Percentiles rank a stretch among this genome's conserved stretches.
phyloP scores from a whole-genome alignment of 2,113 vertebrate species.

The Psittacus erithacus region DNA sequence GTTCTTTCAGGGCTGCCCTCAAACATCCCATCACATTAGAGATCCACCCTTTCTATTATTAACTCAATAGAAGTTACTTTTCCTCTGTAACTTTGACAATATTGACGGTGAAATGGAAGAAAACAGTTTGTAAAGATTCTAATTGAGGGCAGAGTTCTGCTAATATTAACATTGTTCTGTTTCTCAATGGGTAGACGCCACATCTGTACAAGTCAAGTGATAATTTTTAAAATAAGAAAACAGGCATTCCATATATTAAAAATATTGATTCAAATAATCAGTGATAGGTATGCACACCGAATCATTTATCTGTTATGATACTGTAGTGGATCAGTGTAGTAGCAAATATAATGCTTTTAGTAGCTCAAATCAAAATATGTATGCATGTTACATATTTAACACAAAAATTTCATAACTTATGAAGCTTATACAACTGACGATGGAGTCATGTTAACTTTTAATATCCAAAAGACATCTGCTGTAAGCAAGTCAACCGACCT shows the following conservation, averaged over 20 bases:
- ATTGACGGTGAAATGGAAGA: not conserved
- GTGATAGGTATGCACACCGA: not conserved
- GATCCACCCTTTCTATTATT: not conserved
- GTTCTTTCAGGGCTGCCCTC: not conserved
- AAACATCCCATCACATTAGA: not conserved
- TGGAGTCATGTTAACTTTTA: not conserved
- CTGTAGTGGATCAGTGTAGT: not conserved
- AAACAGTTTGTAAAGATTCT: not conserved
- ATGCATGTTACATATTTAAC: not conserved
- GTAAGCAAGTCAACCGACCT: not conserved
- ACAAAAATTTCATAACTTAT: not conserved
- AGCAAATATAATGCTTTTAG: not conserved
- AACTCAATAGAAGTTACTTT: not conserved
- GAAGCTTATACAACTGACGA: not conserved
- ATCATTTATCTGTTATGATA: not conserved
- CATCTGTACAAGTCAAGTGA: not conserved
- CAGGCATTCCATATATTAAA: not conserved
- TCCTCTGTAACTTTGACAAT: not conserved
- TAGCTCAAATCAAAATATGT: not conserved
- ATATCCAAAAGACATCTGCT: not conserved
- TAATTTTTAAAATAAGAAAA: not conserved
- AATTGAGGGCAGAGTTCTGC: not conserved
- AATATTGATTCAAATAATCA: not conserved
- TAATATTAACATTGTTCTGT: not conserved
- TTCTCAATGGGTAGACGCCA: not conserved